These are phyloP conservation scores for Hirtodrosophila confusa DNA, from an alignment of 2,888 invertebrate species.

Conservation along the genomic window DNA sequence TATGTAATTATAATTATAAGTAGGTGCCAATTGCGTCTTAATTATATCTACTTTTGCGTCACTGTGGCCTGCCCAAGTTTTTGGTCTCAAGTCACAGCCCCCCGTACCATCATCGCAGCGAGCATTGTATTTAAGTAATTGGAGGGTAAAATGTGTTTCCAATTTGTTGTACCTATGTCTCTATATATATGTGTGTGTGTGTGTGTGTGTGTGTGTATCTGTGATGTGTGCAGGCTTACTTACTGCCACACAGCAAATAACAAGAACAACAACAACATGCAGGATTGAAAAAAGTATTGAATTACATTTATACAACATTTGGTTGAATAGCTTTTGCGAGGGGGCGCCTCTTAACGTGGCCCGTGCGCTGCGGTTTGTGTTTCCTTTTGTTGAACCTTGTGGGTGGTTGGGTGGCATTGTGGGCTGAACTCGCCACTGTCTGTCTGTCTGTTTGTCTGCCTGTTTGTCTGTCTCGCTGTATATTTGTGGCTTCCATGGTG, in stretches of 20 bases:
- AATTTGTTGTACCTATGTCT: conserved; percentile 58
- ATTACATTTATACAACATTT: conserved; percentile 78
- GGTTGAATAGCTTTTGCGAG: conserved; percentile 67
- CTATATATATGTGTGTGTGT: background rate
- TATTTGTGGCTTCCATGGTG: conserved; percentile 60
- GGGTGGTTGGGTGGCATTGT: conserved; percentile 20
- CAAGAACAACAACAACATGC: conserved; percentile 26
- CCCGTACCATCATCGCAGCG: conserved; percentile 27
- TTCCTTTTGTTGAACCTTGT: conserved; percentile 63
- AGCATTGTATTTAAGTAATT: conserved; percentile 73
- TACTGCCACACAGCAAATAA: conserved; percentile 11
- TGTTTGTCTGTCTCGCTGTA: conserved; percentile 19
- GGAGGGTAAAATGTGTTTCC: conserved; percentile 79
- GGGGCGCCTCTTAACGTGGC: conserved; percentile 1
- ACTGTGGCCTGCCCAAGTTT: conserved; percentile 18
- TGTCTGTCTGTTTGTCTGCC: background rate
- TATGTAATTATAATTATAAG: conserved; percentile 2
- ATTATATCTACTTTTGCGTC: conserved; percentile 23
- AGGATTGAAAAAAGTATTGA: conserved; percentile 78
- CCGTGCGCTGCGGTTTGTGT: conserved; percentile 67
- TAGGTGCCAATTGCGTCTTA: conserved; percentile 17
- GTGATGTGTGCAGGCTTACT: conserved; percentile 26
- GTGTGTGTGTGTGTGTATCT: conserved; percentile 10
- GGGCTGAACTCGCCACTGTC: conserved; percentile 4
- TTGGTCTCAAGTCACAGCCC: background rate